Conservation (phyloP, 1,140 invertebrate species). For the Lepidurus apus region DNA sequence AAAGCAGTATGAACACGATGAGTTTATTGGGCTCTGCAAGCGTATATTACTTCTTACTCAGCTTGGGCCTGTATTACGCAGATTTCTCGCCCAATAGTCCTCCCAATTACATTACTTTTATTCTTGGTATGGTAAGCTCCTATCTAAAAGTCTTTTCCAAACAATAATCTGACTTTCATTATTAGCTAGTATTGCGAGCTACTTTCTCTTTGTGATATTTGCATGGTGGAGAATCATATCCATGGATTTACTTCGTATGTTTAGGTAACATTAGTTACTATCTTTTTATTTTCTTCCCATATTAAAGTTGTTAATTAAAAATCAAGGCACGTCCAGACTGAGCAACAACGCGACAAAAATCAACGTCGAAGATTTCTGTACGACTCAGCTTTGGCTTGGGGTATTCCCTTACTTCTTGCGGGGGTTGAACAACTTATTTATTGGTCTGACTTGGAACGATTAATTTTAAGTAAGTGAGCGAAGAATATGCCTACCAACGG, state of each 20-base stretch:
- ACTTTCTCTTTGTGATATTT: neutral
- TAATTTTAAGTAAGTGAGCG: conserved; percentile 47
- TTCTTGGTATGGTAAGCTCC: neutral
- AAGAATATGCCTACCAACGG: neutral
- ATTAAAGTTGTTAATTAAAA: neutral
- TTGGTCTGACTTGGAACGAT: no score
- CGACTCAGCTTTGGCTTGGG: neutral
- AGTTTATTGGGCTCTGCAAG: no score
- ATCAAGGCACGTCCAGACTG: neutral
- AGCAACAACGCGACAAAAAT: neutral
- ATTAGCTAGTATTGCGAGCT: neutral
- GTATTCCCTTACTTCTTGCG: conserved; percentile 58
- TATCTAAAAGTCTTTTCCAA: neutral
- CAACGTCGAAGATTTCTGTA: neutral
- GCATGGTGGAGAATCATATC: neutral
- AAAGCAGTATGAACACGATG: no score
- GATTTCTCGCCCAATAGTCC: no score
- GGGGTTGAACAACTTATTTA: conserved; percentile 51
- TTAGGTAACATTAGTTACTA: neutral
- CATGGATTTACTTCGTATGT: neutral
- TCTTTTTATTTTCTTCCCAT: neutral
- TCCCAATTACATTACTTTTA: no score
- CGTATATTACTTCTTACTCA: no score
- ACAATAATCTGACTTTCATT: neutral
- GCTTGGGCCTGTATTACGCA: no score